Evolutionary conservation across 1,140 invertebrate species (phyloP).

Genomic region (Tetramorium alpestre): DNA sequence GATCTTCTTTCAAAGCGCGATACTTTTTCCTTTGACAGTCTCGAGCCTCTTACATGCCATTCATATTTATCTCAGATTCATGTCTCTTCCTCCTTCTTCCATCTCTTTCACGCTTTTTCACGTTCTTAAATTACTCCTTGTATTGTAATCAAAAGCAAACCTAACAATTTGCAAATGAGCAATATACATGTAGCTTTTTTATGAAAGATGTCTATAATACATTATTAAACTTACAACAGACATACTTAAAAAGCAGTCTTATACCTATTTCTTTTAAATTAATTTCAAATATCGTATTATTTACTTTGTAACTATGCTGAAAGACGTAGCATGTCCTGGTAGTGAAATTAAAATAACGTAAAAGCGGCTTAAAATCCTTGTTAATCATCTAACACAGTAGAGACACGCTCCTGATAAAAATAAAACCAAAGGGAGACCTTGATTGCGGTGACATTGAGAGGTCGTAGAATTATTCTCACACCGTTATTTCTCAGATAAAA

Average conservation of each 20-base stretch:
- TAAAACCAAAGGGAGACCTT: slow-evolving; percentile 8
- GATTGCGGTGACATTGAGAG: neutral
- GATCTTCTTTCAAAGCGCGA: slow-evolving; percentile 29
- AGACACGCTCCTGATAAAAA: neutral
- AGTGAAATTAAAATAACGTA: slow-evolving; percentile 21
- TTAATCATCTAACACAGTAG: neutral
- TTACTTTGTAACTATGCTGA: slow-evolving; percentile 12
- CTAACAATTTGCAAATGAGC: neutral
- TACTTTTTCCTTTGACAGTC: slow-evolving; percentile 23
- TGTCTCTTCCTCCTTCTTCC: neutral
- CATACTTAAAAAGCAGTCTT: neutral
- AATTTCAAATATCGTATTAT: slow-evolving; percentile 16
- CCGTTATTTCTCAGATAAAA: slow-evolving; percentile 24
- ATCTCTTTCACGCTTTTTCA: neutral
- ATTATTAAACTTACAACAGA: neutral
- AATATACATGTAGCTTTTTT: neutral
- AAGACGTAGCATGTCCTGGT: neutral
- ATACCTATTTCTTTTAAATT: neutral
- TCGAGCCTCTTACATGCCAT: neutral
- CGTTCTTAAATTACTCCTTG: neutral
- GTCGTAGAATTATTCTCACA: neutral
- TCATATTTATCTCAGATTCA: slow-evolving; percentile 7
- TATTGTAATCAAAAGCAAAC: neutral
- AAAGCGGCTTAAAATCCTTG: slow-evolving; percentile 20
- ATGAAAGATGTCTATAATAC: neutral